Percentiles rank a stretch among this genome's conserved stretches.
These are phyloP conservation scores for Lacerta viridis DNA, from an alignment of 2,797 vertebrate genomes.

Conservation along the genomic window DNA sequence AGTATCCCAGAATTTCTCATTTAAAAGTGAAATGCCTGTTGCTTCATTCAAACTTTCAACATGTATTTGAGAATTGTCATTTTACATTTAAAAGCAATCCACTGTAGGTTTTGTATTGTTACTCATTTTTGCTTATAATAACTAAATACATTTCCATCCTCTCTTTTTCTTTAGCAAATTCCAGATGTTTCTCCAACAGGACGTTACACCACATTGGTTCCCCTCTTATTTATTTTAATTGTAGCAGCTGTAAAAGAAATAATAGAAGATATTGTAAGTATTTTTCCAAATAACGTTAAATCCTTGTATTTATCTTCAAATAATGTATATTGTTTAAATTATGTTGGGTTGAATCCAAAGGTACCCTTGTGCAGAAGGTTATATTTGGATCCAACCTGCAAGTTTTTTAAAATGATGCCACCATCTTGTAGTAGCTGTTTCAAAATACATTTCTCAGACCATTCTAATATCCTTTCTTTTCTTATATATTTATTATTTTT, in stretches of 20 bases:
- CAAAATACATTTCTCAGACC: not conserved
- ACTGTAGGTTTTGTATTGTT: not conserved
- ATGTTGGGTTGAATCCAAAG: not conserved
- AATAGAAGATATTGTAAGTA: constrained; percentile 97
- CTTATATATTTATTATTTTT: not conserved
- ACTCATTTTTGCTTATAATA: constrained; percentile 9
- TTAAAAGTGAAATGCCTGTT: not conserved
- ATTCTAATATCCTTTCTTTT: not conserved
- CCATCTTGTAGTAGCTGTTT: not conserved
- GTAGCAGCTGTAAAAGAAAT: constrained; percentile 98
- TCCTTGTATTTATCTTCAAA: not conserved
- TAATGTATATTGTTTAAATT: not conserved
- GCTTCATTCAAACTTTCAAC: not conserved
- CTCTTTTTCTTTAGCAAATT: constrained; percentile 87
- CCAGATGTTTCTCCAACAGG: constrained; percentile 98
- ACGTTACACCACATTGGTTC: constrained; percentile 97
- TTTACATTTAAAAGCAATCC: not conserved
- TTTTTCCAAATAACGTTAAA: constrained; percentile 51
- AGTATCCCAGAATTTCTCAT: not conserved
- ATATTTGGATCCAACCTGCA: not conserved
- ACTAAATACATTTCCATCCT: constrained; percentile 45
- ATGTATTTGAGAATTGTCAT: not conserved
- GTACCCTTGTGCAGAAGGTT: not conserved
- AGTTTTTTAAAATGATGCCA: not conserved
- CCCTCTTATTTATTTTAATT: constrained; percentile 95